Conservation (phyloP, 2,113 vertebrate species). For the Oryzias javanicus region DNA sequence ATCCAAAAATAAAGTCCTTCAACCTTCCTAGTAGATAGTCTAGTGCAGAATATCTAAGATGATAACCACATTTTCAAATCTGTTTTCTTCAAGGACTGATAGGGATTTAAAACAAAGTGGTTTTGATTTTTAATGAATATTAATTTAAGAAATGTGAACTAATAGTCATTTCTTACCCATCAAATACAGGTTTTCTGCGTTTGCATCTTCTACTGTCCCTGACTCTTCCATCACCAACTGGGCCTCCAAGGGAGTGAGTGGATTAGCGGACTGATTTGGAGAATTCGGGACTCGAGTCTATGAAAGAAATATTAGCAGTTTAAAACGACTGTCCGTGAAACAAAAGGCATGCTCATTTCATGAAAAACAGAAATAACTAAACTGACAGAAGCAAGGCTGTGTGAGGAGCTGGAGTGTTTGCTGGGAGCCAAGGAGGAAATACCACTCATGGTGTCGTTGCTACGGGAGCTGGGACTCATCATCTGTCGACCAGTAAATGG, state of each 20-base stretch:
- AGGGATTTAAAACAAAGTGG: too few species aligned
- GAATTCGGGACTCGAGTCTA: constrained; percentile 75
- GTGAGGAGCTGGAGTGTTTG: constrained; percentile 93
- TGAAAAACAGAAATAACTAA: neutral
- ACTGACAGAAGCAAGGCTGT: constrained; percentile 91
- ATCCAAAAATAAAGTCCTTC: too few species aligned
- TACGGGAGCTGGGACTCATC: constrained; percentile 91
- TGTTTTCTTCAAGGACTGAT: too few species aligned
- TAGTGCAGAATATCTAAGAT: too few species aligned
- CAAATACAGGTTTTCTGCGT: constrained; percentile 91
- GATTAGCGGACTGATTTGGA: constrained; percentile 80
- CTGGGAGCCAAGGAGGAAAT: constrained; percentile 93
- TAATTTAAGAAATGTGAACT: neutral
- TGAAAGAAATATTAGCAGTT: neutral
- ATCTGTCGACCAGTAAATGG: constrained; percentile 79
- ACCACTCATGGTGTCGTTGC: constrained; percentile 94
- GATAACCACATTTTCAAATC: too few species aligned
- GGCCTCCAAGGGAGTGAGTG: constrained; percentile 82
- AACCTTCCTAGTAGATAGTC: too few species aligned
- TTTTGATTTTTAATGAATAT: neutral
- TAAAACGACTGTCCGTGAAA: neutral
- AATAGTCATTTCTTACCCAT: constrained; percentile 78
- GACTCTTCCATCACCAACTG: constrained; percentile 81
- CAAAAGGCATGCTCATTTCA: neutral
- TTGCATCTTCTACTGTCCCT: constrained; percentile 78